A percentile compares a stretch with the other conserved stretches of the same genome.
phyloP scores from a whole-genome alignment of 23 tunicate genomes.

The Clavelina lepadiformis region DNA sequence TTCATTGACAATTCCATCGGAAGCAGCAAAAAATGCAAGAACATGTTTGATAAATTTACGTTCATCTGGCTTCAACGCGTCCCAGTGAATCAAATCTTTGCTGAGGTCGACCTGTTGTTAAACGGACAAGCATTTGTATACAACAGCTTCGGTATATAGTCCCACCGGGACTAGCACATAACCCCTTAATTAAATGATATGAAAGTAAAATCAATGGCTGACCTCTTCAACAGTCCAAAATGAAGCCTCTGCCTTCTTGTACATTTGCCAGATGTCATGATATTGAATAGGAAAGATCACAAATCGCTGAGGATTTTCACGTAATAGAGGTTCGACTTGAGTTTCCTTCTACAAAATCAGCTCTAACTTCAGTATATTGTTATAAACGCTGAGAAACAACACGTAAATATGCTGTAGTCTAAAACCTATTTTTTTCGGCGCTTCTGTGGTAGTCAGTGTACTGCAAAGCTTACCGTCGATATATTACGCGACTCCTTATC shows the following conservation, averaged over 20 bases:
- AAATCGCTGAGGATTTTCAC: constrained; percentile 71
- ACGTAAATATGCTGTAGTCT: too few relatives aligned
- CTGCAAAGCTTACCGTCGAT: too few relatives aligned
- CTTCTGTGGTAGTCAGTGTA: too few relatives aligned
- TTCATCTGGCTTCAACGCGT: constrained; percentile 59
- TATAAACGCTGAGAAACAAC: too few relatives aligned
- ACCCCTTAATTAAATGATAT: neutral
- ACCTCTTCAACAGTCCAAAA: constrained; percentile 97
- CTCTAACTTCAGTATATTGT: too few relatives aligned
- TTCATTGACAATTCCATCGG: constrained; percentile 95
- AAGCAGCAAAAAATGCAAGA: constrained; percentile 94
- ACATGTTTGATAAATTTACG: constrained; percentile 69
- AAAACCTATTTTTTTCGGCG: too few relatives aligned
- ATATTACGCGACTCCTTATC: too few relatives aligned
- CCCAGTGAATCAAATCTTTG: constrained; percentile 80
- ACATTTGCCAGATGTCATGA: constrained; percentile 86
- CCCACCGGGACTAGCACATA: too few relatives aligned
- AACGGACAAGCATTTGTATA: too few relatives aligned
- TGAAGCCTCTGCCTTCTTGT: constrained; percentile 88
- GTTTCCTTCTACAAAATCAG: constrained; percentile 5
- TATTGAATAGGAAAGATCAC: constrained; percentile 85
- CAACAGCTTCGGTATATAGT: too few relatives aligned
- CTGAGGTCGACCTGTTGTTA: constrained; percentile 82
- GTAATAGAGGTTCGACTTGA: constrained; percentile 45
- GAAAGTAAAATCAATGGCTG: neutral